phyloP scores from a whole-genome alignment of 2,797 vertebrate genomes.

The Cygnus olor region DNA sequence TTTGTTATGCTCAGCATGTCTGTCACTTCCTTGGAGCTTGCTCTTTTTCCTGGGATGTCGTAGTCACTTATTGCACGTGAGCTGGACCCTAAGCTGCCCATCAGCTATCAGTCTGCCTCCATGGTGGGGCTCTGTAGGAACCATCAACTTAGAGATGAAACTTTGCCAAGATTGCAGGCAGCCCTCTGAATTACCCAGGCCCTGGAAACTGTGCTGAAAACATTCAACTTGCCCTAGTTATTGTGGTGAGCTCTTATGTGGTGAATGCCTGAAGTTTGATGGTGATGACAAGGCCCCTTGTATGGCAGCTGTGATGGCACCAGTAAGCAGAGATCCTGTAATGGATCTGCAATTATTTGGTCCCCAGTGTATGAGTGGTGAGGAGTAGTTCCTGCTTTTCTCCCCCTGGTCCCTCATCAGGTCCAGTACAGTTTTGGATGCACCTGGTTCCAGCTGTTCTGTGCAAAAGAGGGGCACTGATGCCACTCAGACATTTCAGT shows the following conservation, averaged over 20 bases:
- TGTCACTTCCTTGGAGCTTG: neutral
- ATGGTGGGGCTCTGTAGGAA: neutral
- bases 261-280: neutral
- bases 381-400: neutral
- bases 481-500: neutral
- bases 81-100: neutral
- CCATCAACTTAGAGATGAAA: neutral
- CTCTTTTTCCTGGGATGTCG: neutral
- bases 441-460: neutral
- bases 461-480: neutral
- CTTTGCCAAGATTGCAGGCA: neutral
- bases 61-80: neutral
- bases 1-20: neutral
- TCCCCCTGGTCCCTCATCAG: neutral
- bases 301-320: neutral
- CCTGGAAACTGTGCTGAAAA: neutral
- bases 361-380: neutral
- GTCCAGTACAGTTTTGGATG: neutral
- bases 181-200: neutral
- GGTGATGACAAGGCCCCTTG: neutral
- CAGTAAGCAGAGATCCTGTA: neutral
- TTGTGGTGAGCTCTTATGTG: fast-evolving
- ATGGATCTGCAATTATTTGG: neutral
- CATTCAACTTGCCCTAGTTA: neutral
- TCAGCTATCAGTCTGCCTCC: neutral